Percentiles rank a stretch among this genome's conserved stretches.
phyloP scores from a whole-genome alignment of 2,113 vertebrate genomes.

The Chaenogobius annularis region DNA sequence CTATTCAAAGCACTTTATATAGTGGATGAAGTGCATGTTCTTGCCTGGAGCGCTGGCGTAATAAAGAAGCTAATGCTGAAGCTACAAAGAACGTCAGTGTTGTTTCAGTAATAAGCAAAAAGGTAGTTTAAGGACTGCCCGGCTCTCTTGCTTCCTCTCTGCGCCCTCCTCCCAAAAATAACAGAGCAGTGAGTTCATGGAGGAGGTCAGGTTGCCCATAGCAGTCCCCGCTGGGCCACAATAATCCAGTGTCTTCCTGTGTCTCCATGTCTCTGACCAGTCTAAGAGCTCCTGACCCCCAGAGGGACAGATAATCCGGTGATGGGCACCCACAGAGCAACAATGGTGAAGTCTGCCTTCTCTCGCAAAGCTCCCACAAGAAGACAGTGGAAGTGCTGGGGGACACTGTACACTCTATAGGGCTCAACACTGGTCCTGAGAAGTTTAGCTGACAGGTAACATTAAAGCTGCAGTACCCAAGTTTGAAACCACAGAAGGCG shows the following conservation, averaged over 20 bases:
- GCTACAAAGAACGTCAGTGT: slow-evolving; percentile 29
- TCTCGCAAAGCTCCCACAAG: slow-evolving; percentile 38
- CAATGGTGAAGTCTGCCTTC: slow-evolving; percentile 42
- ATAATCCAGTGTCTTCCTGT: slow-evolving; percentile 68
- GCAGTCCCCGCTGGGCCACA: slow-evolving; percentile 62
- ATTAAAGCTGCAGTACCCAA: no score
- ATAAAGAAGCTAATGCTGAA: slow-evolving; percentile 60
- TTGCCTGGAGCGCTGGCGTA: slow-evolving; percentile 13
- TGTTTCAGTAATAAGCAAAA: slow-evolving; percentile 59
- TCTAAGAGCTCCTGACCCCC: slow-evolving; percentile 25
- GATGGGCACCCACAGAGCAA: slow-evolving; percentile 59
- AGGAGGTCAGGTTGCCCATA: slow-evolving; percentile 67
- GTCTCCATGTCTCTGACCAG: slow-evolving; percentile 20
- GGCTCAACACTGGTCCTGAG: background rate
- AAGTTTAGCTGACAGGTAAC: no score
- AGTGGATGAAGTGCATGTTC: background rate
- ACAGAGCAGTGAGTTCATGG: slow-evolving; percentile 70
- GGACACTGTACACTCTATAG: background rate
- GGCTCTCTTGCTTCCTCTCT: slow-evolving; percentile 16
- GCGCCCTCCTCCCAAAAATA: slow-evolving; percentile 56
- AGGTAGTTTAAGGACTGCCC: slow-evolving; percentile 39
- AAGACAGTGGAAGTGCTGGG: slow-evolving; percentile 9
- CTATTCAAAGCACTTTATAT: background rate
- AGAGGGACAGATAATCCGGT: slow-evolving; percentile 60
- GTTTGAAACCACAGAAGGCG: no score